Evolutionary conservation across 2,797 vertebrate genomes (phyloP).

Genomic region (Jordanella pulchra): DNA sequence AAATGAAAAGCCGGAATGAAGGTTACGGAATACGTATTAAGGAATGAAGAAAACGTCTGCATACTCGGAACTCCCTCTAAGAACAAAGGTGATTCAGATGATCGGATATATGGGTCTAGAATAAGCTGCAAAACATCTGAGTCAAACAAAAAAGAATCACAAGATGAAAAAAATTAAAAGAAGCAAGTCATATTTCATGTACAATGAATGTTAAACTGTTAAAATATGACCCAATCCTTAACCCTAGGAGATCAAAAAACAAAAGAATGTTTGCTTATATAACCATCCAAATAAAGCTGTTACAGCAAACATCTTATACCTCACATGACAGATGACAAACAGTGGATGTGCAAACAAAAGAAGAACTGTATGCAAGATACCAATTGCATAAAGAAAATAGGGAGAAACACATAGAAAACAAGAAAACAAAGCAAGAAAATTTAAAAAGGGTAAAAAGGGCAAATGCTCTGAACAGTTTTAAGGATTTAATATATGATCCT

Average conservation of each 20-base stretch:
- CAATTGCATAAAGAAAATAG: conserved; percentile 37
- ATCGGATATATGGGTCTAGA: conserved; percentile 28
- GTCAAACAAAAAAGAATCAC: neutral
- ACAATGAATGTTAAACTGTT: conserved; percentile 20
- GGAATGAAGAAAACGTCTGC: conserved; percentile 57
- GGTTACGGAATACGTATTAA: conserved; percentile 64
- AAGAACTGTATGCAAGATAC: conserved; percentile 20
- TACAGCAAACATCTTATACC: neutral
- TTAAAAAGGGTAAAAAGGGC: neutral
- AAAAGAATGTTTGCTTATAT: conserved; percentile 72
- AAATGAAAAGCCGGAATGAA: conserved; percentile 75
- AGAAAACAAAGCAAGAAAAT: conserved; percentile 4
- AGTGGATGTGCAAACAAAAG: conserved; percentile 13
- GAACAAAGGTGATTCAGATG: conserved; percentile 55
- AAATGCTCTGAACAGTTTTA: conserved; percentile 45
- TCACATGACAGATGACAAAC: neutral
- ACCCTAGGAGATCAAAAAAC: conserved; percentile 17
- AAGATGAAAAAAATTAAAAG: neutral
- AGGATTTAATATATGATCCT: conserved; percentile 50
- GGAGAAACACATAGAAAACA: conserved; percentile 44
- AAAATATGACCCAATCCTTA: conserved; percentile 18
- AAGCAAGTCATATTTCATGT: neutral
- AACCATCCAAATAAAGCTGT: conserved; percentile 57
- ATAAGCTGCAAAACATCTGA: conserved; percentile 5
- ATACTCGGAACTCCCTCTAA: conserved; percentile 54